Evolutionary conservation across 2,113 vertebrate genomes (phyloP), one percentile per base, ranked within the genome.

Genomic region (Dolichallabes microphthalmus): DNA sequence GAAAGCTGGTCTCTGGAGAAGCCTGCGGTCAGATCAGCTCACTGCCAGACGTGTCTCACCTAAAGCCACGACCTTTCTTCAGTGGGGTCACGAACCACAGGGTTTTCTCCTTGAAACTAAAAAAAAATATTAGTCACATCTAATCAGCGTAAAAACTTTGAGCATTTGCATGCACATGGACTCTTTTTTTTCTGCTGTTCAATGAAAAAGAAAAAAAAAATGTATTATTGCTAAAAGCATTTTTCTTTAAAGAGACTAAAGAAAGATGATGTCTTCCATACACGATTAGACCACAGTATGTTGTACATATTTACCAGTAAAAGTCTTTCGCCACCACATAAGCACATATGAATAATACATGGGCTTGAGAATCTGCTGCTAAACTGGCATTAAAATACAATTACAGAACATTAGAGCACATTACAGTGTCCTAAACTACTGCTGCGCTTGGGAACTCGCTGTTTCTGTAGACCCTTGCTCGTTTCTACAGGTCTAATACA

Each of bases 11-110:
- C 66, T 79, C 76, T 60, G 83, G 79, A 73, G 68, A 55, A 79
- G 9, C 82, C 74, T 85, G 85, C 52, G 58, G 73, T 82, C 82
- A 77, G 81, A 69, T 89, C 86, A 80, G 58, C 35, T 82, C 57
- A 17, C n/a, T 35, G 50, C 81, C 78, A 87, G 53, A 17, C 4
- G 20, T n/a, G n/a, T n/a, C 69, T 50, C 45, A 78, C 73, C 58
- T 10, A 80, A 87, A 75, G 85, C 60, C n/a, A 7, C 17, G 4
- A 68, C 55, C 60, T 63, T 87, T 85, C 83, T 86, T 73, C 39
- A 86, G 80, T 82, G n/a, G 60, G 60, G 73, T 71, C 73, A 20
- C 35, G 22, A 53, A 25, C 55, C n/a, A 73, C 53, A 83, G 79
- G 69, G 60, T 77, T 85, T 80, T 69, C 76, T 68, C 84, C 80